Evolutionary conservation across 2,113 vertebrate genomes (phyloP).

Genomic region (Cyanoliseus patagonus): DNA sequence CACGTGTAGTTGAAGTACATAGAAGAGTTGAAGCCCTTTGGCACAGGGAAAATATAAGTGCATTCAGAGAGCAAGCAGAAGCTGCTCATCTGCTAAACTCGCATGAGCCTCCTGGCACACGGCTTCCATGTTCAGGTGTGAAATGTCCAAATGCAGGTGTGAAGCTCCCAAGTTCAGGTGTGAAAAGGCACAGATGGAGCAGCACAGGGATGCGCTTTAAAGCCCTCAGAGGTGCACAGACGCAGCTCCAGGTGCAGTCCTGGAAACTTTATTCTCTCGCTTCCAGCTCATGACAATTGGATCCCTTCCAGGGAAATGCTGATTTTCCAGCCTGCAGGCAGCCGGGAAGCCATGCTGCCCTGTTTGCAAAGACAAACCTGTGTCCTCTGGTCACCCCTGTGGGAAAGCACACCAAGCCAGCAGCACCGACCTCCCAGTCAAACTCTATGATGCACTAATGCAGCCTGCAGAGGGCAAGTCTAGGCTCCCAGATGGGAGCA

Average conservation of each 20-base stretch:
- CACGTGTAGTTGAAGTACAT: accelerated
- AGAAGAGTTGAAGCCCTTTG: background rate
- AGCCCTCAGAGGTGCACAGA: accelerated
- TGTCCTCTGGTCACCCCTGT: accelerated
- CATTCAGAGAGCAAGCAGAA: background rate
- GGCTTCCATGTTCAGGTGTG: background rate
- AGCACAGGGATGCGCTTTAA: accelerated
- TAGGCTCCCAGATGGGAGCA: accelerated
- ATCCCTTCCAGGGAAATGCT: background rate
- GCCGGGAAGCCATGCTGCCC: accelerated
- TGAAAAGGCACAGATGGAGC: accelerated
- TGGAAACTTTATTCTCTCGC: background rate
- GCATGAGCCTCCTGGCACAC: too few relatives aligned
- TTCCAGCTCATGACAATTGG: background rate
- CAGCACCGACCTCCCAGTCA: accelerated
- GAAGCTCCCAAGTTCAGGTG: accelerated
- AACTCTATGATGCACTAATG: accelerated
- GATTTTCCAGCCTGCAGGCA: background rate
- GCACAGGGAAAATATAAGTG: accelerated
- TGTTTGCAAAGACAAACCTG: background rate
- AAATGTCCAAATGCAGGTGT: background rate
- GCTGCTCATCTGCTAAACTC: accelerated
- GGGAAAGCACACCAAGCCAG: accelerated
- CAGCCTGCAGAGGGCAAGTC: accelerated
- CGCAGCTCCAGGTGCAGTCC: accelerated